Evolutionary conservation across 1,140 invertebrate genomes (phyloP), one percentile per base, ranked within the genome.

Genomic region (Aphis gossypii): DNA sequence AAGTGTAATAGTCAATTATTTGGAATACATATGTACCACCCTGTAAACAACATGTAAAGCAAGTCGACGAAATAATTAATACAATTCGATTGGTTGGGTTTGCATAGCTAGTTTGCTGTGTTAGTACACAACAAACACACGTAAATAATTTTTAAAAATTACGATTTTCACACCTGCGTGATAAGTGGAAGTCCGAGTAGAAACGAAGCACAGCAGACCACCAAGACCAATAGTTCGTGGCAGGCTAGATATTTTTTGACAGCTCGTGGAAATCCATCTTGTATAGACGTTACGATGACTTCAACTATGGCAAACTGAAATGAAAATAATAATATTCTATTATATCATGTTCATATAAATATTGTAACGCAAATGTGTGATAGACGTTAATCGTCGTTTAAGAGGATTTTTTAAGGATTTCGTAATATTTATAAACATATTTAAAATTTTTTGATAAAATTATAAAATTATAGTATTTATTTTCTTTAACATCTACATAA

Each of bases 21-120:
- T 98, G 98, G 95, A 99, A 99, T 94, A 98, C 98, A 94, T 98
- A 99, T 94, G 99, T 98, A 94, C 98, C 98, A 94, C 98, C 98
- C 97, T 98, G 95, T 93, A 95, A 51, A 51, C n/a, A 46, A 30
- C 41, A 82, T 5, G 86, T 44, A 35, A 88, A 90, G 41, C 23
- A 41, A 25, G 41, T 25, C 1, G 35, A 89, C 46, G 51, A 35
- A 88, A 88, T 0, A n/a, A 11, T 87, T 5, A 21, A 38, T 83
- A 83, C 20, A 83, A 83, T 68, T 18, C 60, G 18, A 8, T n/a
- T 60, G 56, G 25, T 60, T 30, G 56, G 30, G 56, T 60, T 60
- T 60, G 56, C 2, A 30, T 8, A 48, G 14, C 11, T 0, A 48
- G 48, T 60, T 60, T 60, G 56, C 56, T 30, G 25, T 60, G 9